Percentiles rank a stretch among this genome's conserved stretches.
phyloP scores from a whole-genome alignment of 1,140 invertebrate species.

The Zophobas morio region DNA sequence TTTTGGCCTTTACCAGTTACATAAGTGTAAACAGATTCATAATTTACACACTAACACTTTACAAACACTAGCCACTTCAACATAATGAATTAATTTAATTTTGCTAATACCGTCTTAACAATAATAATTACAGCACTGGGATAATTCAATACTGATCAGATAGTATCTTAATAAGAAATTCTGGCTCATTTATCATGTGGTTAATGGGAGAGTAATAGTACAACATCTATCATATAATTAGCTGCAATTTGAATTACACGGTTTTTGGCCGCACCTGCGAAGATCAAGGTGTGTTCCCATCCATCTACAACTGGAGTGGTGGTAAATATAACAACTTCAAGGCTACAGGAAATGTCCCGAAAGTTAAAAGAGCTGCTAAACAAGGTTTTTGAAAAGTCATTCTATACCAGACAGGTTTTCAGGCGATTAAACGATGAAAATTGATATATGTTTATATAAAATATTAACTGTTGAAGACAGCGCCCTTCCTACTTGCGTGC shows the following conservation, averaged over 20 bases:
- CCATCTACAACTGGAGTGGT: slow-evolving; percentile 47
- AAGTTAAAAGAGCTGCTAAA: slow-evolving; percentile 38
- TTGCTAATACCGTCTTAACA: slow-evolving; percentile 39
- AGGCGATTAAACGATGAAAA: slow-evolving; percentile 36
- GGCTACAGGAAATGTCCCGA: slow-evolving; percentile 46
- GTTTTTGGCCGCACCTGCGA: slow-evolving; percentile 55
- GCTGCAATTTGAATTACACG: slow-evolving; percentile 56
- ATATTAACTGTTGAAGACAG: slow-evolving; percentile 45
- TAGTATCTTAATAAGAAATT: slow-evolving; percentile 47
- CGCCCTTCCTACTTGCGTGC: slow-evolving; percentile 47
- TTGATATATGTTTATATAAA: slow-evolving; percentile 44
- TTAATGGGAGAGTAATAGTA: slow-evolving; percentile 52
- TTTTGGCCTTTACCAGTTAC: no score
- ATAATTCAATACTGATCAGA: slow-evolving; percentile 38
- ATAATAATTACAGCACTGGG: slow-evolving; percentile 29
- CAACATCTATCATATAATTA: slow-evolving; percentile 56
- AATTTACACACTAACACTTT: neutral
- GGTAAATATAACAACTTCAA: slow-evolving; percentile 44
- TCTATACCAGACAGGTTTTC: slow-evolving; percentile 36
- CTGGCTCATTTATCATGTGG: slow-evolving; percentile 47
- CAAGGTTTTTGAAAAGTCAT: slow-evolving; percentile 41
- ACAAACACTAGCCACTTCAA: neutral
- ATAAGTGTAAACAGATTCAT: neutral
- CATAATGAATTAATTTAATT: slow-evolving; percentile 27
- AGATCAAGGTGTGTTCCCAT: slow-evolving; percentile 55